A percentile compares a stretch with the other conserved stretches of the same genome.
Conservation (phyloP, 35 echinoderm and acorn worm genomes). For the Lytechinus variegatus region DNA sequence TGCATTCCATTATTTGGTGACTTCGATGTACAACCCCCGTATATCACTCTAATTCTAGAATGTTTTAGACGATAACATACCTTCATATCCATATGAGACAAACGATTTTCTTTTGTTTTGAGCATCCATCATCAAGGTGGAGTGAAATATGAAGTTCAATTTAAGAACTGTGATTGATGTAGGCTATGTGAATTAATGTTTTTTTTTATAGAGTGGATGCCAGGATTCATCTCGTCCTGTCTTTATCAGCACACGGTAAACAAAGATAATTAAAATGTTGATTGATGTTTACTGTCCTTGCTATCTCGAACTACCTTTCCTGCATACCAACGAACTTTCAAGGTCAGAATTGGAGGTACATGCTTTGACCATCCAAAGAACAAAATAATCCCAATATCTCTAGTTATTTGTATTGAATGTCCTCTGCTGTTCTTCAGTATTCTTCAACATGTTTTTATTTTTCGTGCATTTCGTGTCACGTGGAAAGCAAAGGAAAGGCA, state of each 20-base stretch:
- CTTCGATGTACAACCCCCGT: too few relatives aligned
- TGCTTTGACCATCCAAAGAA: background rate
- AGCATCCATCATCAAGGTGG: background rate
- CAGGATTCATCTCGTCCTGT: background rate
- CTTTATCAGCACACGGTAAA: background rate
- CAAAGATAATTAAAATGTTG: background rate
- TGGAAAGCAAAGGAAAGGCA: too few relatives aligned
- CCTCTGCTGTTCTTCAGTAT: too few relatives aligned
- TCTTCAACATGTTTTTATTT: too few relatives aligned
- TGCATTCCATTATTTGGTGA: too few relatives aligned
- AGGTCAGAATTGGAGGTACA: background rate
- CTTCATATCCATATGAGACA: background rate
- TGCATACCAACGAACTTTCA: background rate
- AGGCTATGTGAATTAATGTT: background rate
- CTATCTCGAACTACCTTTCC: background rate
- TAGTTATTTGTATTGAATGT: too few relatives aligned
- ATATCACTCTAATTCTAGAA: background rate
- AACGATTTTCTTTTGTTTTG: background rate
- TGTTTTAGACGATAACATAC: too few relatives aligned
- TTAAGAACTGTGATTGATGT: background rate
- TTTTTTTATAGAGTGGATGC: background rate
- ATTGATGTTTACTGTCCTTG: background rate
- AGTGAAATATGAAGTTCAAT: background rate
- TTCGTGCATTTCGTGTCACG: too few relatives aligned
- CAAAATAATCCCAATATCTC: too few relatives aligned